Conservation (phyloP, 2,888 invertebrate species). For the Calameuta pallipes region DNA sequence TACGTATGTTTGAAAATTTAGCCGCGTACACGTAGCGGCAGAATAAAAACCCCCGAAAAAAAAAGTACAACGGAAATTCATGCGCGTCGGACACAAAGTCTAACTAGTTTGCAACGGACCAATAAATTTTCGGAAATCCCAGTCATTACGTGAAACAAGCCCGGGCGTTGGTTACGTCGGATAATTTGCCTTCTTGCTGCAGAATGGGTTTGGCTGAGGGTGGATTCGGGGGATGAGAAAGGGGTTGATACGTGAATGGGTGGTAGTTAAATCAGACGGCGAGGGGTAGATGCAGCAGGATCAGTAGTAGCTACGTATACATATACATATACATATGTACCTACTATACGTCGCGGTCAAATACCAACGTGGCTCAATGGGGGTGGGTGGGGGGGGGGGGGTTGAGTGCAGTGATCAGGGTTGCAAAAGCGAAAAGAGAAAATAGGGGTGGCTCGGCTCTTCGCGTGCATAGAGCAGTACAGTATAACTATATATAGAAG, state of each 20-base stretch:
- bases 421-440: not conserved
- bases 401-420: not conserved
- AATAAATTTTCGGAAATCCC: slow-evolving; percentile 51
- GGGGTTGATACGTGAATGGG: not conserved
- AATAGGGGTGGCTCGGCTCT: no score
- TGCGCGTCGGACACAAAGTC: not conserved
- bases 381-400: not conserved
- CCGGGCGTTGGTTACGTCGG: slow-evolving; percentile 22
- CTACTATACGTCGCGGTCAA: not conserved
- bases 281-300: no score
- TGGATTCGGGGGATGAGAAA: not conserved
- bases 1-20: no score
- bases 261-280: slow-evolving; percentile 1
- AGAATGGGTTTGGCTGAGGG: slow-evolving; percentile 15
- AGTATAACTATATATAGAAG: not conserved
- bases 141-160: slow-evolving; percentile 42
- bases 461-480: no score
- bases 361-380: not conserved
- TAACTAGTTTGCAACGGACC: slow-evolving; percentile 16
- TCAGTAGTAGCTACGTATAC: no score
- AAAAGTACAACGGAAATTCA: not conserved
- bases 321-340: no score
- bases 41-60: not conserved
- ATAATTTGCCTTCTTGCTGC: slow-evolving; percentile 48
- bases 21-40: not conserved